A percentile compares a stretch with the other conserved stretches of the same genome.
Evolutionary conservation across 2,888 invertebrate genomes (phyloP).

Genomic region (Heliconius ismenius): DNA sequence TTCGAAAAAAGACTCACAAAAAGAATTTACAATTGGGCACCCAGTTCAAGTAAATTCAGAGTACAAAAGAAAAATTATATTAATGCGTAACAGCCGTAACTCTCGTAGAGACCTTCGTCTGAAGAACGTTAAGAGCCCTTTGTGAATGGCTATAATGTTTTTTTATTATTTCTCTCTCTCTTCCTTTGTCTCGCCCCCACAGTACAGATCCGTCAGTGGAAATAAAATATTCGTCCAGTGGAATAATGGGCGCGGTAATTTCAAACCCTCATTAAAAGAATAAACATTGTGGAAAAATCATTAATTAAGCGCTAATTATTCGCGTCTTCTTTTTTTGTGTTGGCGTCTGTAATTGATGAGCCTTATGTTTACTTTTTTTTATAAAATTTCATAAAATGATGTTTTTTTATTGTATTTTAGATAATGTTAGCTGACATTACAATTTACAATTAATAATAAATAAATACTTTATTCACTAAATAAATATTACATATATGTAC

Average conservation of each 20-base stretch:
- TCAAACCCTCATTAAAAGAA: constrained; percentile 64
- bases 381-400: neutral
- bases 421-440: neutral
- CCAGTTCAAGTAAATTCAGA: constrained; percentile 49
- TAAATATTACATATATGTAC: too few species aligned
- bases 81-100: constrained; percentile 61
- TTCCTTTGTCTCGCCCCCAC: constrained; percentile 60
- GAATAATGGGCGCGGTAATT: constrained; percentile 72
- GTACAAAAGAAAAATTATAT: constrained; percentile 61
- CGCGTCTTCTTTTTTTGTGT: constrained; percentile 48
- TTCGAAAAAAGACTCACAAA: constrained; percentile 35
- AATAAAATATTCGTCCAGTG: constrained; percentile 71
- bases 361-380: neutral
- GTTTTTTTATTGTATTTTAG: neutral
- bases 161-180: constrained; percentile 59
- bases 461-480: too few species aligned
- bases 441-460: too few species aligned
- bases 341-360: constrained; percentile 28
- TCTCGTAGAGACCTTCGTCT: constrained; percentile 55
- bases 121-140: constrained; percentile 67
- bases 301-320: constrained; percentile 56
- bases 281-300: constrained; percentile 53
- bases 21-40: constrained; percentile 36
- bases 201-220: constrained; percentile 56
- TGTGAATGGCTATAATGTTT: constrained; percentile 63